phyloP scores from a whole-genome alignment of 2,797 vertebrate genomes.

The Chrysocyon brachyurus region DNA sequence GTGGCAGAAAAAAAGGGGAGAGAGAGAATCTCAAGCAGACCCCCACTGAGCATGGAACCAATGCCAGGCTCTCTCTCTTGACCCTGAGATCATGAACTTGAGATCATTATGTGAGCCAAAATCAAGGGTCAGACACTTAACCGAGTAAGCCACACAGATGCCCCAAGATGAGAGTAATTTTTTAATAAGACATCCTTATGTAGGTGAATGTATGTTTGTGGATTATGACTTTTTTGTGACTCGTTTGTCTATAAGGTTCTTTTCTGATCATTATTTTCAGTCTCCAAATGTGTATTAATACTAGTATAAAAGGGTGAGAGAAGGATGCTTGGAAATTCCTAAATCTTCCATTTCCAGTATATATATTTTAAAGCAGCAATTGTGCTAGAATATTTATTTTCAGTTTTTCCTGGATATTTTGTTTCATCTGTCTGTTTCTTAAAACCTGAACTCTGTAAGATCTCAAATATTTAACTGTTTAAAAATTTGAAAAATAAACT shows the following conservation, averaged over 20 bases:
- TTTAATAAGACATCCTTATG: not conserved
- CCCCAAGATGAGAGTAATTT: not conserved
- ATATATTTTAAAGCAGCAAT: not conserved
- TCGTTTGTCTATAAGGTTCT: not conserved
- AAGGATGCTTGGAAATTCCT: not conserved
- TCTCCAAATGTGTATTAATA: not conserved
- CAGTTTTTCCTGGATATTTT: not conserved
- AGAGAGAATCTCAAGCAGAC: not conserved
- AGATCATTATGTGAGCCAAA: not conserved
- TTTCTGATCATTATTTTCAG: not conserved
- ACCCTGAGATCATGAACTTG: not conserved
- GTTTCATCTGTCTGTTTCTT: not conserved
- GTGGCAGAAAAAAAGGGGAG: not conserved
- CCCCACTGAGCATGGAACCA: not conserved
- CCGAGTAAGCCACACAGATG: not conserved
- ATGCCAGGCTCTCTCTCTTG: not conserved
- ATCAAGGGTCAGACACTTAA: not conserved
- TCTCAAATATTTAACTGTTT: not conserved
- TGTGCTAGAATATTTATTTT: not conserved
- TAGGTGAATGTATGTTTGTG: not conserved
- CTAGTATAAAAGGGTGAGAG: not conserved
- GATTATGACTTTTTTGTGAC: not conserved
- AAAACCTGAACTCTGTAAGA: not conserved
- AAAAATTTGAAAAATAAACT: not conserved
- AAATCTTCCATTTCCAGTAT: not conserved